phyloP scores from a whole-genome alignment of 2,888 invertebrate species.

The Eurois occulta region DNA sequence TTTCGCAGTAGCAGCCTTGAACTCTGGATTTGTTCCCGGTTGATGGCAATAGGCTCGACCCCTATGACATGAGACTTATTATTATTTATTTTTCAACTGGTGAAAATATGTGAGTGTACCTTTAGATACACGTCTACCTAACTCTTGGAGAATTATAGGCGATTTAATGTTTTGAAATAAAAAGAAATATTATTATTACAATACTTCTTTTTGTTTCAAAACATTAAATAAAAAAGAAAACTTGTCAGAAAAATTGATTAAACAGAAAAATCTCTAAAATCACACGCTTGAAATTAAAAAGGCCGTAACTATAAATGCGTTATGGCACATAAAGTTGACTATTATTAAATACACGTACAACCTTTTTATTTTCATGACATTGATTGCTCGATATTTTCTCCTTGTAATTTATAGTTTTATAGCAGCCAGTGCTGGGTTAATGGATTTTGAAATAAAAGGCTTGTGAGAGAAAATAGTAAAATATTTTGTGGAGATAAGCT shows the following conservation, averaged over 20 bases:
- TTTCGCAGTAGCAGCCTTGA: not conserved
- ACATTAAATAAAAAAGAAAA: no score
- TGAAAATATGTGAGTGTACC: no score
- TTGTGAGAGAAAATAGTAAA: slow-evolving; percentile 13
- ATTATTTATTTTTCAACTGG: no score
- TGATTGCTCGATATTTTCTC: slow-evolving; percentile 67
- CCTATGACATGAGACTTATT: no score
- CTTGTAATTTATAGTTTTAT: slow-evolving; percentile 65
- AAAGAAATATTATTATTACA: no score
- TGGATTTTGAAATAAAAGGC: slow-evolving; percentile 56
- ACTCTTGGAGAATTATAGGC: no score
- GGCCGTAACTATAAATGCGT: slow-evolving; percentile 57
- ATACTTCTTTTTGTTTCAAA: no score
- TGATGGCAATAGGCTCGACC: no score
- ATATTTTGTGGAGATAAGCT: slow-evolving; percentile 45
- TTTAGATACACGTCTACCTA: no score
- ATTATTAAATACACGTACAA: slow-evolving; percentile 67
- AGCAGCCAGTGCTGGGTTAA: slow-evolving; percentile 32
- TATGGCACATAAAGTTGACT: slow-evolving; percentile 63
- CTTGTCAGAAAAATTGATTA: slow-evolving; percentile 21
- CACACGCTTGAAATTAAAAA: slow-evolving; percentile 60
- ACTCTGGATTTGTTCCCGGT: not conserved
- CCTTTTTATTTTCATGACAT: slow-evolving; percentile 68
- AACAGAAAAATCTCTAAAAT: slow-evolving; percentile 26
- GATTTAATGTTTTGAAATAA: no score